These are phyloP conservation scores for Zoanthus gigantus DNA, from an alignment of 92 coral and sea anemone genomes.

Conservation along the genomic window DNA sequence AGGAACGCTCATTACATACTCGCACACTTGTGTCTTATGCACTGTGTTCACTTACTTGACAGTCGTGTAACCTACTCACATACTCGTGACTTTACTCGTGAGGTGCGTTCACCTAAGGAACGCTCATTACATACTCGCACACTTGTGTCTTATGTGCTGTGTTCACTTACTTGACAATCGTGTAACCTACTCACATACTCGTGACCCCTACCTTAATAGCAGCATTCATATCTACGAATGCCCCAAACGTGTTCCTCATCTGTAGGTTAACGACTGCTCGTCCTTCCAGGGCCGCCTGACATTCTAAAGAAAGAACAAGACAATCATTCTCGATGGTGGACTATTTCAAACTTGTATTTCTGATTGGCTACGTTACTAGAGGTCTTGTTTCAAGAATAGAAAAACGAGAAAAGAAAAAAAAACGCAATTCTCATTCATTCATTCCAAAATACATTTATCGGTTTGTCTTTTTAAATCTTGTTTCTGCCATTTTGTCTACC, in stretches of 20 bases:
- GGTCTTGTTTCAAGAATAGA: no score
- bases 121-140: not conserved
- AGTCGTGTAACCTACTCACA: not conserved
- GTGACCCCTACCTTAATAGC: slow-evolving; percentile 81
- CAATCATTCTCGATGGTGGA: not conserved
- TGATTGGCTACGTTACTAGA: no score
- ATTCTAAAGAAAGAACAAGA: slow-evolving; percentile 52
- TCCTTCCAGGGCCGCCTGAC: slow-evolving; percentile 97
- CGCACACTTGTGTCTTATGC: not conserved
- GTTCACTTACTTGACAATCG: not conserved
- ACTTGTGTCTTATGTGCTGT: not conserved
- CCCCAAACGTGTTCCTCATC: slow-evolving; percentile 96
- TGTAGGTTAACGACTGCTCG: slow-evolving; percentile 95
- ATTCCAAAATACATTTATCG: no score
- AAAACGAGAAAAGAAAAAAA: no score
- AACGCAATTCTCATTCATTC: no score
- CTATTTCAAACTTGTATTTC: no score
- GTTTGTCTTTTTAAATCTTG: no score
- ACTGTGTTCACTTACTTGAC: not conserved
- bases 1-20: no score
- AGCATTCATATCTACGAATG: slow-evolving; percentile 96
- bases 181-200: not conserved
- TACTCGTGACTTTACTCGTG: no score
- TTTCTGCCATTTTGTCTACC: no score
- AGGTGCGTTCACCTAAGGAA: not conserved